Conservation (phyloP, 2,113 vertebrate species). For the Platysternon megacephalum region DNA sequence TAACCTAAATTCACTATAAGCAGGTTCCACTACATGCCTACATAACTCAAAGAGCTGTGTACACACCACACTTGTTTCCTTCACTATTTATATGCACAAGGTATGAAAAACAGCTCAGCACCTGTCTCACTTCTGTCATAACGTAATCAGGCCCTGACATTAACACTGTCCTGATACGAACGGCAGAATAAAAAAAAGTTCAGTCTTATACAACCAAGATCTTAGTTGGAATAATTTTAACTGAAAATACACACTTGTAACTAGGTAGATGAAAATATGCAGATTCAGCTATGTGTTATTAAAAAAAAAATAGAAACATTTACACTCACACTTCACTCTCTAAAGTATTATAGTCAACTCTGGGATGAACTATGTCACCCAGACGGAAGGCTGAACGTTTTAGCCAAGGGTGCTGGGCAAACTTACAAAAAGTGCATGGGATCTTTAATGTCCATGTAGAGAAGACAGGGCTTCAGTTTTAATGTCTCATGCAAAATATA, state of each 20-base stretch:
- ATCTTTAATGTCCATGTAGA: neutral
- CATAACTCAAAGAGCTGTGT: slow-evolving; percentile 63
- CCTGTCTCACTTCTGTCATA: slow-evolving; percentile 68
- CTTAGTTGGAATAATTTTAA: neutral
- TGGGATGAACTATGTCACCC: neutral
- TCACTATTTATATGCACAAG: slow-evolving; percentile 68
- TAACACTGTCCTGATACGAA: slow-evolving; percentile 50
- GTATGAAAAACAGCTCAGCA: slow-evolving; percentile 69
- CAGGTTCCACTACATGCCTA: slow-evolving; percentile 51
- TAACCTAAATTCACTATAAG: slow-evolving; percentile 33
- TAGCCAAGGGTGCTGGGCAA: neutral
- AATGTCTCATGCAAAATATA: neutral
- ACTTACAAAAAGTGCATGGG: neutral
- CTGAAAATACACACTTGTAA: slow-evolving; percentile 14
- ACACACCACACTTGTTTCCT: slow-evolving; percentile 28
- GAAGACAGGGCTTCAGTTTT: neutral
- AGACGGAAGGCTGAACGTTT: neutral
- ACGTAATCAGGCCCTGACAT: slow-evolving; percentile 44
- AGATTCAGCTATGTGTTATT: neutral
- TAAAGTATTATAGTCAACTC: neutral
- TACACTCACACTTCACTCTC: neutral
- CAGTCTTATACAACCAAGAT: slow-evolving; percentile 26
- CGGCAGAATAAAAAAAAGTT: neutral
- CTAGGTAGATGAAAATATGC: neutral
- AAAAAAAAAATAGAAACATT: neutral